Evolutionary conservation across 2,113 vertebrate species (phyloP).

Genomic region (Aptenodytes forsteri): DNA sequence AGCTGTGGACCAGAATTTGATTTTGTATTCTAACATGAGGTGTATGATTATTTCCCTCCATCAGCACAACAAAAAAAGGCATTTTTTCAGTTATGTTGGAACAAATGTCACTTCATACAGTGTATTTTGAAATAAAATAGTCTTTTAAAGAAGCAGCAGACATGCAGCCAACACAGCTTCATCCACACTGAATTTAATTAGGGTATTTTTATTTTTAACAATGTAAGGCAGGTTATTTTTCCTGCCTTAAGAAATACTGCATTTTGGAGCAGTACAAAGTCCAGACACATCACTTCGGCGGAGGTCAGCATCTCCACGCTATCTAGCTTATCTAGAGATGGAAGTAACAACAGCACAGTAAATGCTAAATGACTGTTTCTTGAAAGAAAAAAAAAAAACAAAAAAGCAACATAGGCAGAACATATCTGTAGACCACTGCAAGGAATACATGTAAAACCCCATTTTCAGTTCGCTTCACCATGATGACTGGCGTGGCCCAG

Average conservation of each 20-base stretch:
- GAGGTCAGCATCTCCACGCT: neutral
- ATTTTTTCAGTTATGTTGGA: neutral
- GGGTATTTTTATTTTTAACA: neutral
- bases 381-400: neutral
- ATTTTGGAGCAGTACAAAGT: neutral
- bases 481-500: neutral
- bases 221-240: neutral
- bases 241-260: neutral
- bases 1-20: neutral
- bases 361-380: neutral
- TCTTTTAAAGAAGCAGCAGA: neutral
- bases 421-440: neutral
- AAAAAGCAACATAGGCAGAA: neutral
- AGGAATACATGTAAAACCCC: fast-evolving
- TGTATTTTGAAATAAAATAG: neutral
- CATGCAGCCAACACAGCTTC: neutral
- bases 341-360: neutral
- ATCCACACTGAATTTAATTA: neutral
- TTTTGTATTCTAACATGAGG: neutral
- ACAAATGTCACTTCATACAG: neutral
- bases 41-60: neutral
- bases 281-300: neutral
- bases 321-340: neutral
- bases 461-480: neutral
- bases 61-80: neutral